These are phyloP conservation scores for Halocynthia aurantium DNA, from an alignment of 23 tunicate species.

Conservation along the genomic window DNA sequence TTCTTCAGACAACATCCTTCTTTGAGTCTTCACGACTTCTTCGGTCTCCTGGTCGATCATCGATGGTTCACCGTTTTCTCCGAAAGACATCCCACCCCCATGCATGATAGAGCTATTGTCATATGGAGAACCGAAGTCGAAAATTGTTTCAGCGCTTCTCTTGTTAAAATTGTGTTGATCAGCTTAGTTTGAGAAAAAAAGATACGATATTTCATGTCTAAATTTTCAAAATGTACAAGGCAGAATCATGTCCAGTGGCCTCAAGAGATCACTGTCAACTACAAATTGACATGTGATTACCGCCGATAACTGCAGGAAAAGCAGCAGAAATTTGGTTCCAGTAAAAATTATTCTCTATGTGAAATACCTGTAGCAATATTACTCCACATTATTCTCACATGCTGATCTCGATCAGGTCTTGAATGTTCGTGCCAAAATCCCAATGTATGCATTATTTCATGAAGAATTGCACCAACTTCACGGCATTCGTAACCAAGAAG, in stretches of 20 bases:
- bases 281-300: too few relatives aligned
- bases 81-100: conserved; percentile 9
- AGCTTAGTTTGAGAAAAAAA: neutral
- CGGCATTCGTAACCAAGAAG: conserved; percentile 9
- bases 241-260: too few relatives aligned
- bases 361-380: conserved; percentile 7
- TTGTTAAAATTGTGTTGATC: conserved; percentile 25
- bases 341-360: too few relatives aligned
- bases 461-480: conserved; percentile 7
- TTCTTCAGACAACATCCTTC: conserved; percentile 10
- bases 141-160: conserved; percentile 16
- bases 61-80: conserved; percentile 1
- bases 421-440: conserved; percentile 35
- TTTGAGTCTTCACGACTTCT: conserved; percentile 9
- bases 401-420: conserved; percentile 17
- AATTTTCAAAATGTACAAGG: too few relatives aligned
- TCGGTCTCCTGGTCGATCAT: conserved; percentile 16
- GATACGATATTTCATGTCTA: too few relatives aligned
- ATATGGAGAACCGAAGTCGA: conserved; percentile 18
- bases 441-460: conserved; percentile 14
- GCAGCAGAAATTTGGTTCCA: too few relatives aligned
- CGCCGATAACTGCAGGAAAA: too few relatives aligned
- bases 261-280: too few relatives aligned
- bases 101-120: conserved; percentile 15
- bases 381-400: conserved; percentile 16